phyloP scores from a whole-genome alignment of 2,797 vertebrate species.

The Danio jaintianensis region DNA sequence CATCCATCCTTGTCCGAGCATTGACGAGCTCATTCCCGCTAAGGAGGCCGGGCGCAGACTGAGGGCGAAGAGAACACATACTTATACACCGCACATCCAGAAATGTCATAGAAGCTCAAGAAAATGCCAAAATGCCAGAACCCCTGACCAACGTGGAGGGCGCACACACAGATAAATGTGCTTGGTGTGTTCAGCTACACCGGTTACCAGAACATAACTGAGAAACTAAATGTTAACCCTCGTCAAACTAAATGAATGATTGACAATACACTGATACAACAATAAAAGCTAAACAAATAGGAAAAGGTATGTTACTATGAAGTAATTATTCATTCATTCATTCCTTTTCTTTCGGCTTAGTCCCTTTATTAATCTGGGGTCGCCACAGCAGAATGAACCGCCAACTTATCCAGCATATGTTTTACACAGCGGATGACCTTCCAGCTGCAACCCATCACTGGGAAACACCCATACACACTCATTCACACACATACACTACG shows the following conservation, averaged over 20 bases:
- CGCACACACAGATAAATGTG: conserved; percentile 28
- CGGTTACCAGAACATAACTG: conserved; percentile 18
- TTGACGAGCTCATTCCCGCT: conserved; percentile 18
- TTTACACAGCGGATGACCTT: no score
- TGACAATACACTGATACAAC: not conserved
- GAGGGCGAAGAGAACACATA: conserved; percentile 24
- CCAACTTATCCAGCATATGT: no score
- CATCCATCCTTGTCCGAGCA: conserved; percentile 59
- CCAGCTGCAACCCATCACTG: no score
- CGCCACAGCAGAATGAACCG: no score
- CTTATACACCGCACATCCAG: conserved; percentile 32
- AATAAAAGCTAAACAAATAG: not conserved
- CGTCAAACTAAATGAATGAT: conserved; percentile 43
- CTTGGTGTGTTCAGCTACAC: conserved; percentile 36
- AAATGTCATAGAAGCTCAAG: conserved; percentile 61
- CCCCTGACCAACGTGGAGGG: conserved; percentile 23
- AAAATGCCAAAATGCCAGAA: conserved; percentile 59
- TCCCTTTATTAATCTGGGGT: no score
- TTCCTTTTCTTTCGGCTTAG: no score
- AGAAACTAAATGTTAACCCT: conserved; percentile 49
- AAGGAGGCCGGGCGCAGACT: conserved; percentile 22
- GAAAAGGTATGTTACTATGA: not conserved
- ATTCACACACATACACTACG: no score
- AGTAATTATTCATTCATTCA: no score
- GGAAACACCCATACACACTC: no score